Base-by-base conservation (phyloP, 2,113 vertebrate species). In the Phasianus colchicus region DNA sequence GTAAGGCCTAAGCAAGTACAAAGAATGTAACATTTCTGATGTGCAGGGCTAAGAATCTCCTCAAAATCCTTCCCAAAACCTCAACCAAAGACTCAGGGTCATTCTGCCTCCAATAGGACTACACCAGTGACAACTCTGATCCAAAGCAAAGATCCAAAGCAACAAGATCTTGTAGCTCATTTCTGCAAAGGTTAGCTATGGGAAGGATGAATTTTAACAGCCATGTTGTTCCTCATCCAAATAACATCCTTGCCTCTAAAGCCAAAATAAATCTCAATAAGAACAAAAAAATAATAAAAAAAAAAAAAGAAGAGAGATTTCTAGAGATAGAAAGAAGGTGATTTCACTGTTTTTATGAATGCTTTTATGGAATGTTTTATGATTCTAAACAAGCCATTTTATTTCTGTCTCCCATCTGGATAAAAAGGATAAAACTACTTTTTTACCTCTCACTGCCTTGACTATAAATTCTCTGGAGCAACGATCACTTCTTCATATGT, bases 21-120 rank as follows among this genome's bases (percentile, higher is more conserved):
- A 22, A 77, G 57, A 71, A 65, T 65, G 47, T 14, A 87, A 38
- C 32, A 15, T 64, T 78, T 84, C 70, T 61, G 61, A 92, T 73
- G 19, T 32, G 67, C 65, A 40, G 57, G 14, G 40, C 22, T 30
- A 65, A 11, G 57, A 91, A 82, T 84, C 79, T 6, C 30, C 90
- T 54, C 76, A 71, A 82, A 76, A 86, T 6, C 16, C 30, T 29
- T 22, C 72, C 58, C 64, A 73, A 66, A 70, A 50, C 0, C 22
- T 42, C 72, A 47, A 1, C 14, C 8, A 4, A 48, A 32, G 55
- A 8, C 21, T 57, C 38, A 22, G 15, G 18, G 16, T 30, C 29
- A 9, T 20, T 69, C 80, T 13, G 32, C 20, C 58, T 32, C 11
- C 57, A 45, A 6, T 15, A 81, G 10, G 61, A 16, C 54, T 24